Evolutionary conservation across 2,888 invertebrate species (phyloP), one percentile per base, ranked within the genome.

Genomic region (Zhuqinia jingwanae): DNA sequence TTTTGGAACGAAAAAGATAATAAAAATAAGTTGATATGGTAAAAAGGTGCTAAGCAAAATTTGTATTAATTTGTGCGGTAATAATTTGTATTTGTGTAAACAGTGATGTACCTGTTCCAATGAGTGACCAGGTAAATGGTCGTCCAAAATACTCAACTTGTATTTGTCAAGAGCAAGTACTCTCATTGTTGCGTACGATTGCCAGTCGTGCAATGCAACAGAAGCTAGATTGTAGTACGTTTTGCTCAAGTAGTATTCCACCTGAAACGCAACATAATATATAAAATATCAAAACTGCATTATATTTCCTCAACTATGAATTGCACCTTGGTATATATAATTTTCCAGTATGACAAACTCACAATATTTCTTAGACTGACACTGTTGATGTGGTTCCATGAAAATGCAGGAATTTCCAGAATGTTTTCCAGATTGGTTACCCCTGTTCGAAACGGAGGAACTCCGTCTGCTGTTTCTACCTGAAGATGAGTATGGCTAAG

Each of bases 211-310:
- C 65, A 99, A 93, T 8, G 99, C 98, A 42, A 99, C 98, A 0
- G 99, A 98, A 0, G 99, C 99, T 91, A 99, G 94, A 93, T 99
- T 99, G 93, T 99, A 99, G 93, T 99, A 99, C 92, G 97, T 98
- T 90, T 95, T 95, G 91, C 98, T 97, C 89, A 99, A 94, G 93
- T 99, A 98, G 92, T 97, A 95, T 92, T 98, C 98, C 10, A 93
- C n/a, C n/a, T n/a, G n/a, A n/a, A n/a, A n/a, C n/a, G n/a, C n/a
- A n/a, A n/a, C n/a, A n/a, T n/a, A n/a, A n/a, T n/a, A n/a, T n/a
- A n/a, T n/a, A n/a, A n/a, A n/a, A n/a, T n/a, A n/a, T n/a, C n/a
- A n/a, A n/a, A n/a, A n/a, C n/a, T n/a, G n/a, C n/a, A n/a, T n/a
- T n/a, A n/a, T n/a, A n/a, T n/a, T n/a, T n/a, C n/a, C n/a, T n/a